Evolutionary conservation across 2,113 vertebrate species (phyloP).

Genomic region (Seriola quinqueradiata): DNA sequence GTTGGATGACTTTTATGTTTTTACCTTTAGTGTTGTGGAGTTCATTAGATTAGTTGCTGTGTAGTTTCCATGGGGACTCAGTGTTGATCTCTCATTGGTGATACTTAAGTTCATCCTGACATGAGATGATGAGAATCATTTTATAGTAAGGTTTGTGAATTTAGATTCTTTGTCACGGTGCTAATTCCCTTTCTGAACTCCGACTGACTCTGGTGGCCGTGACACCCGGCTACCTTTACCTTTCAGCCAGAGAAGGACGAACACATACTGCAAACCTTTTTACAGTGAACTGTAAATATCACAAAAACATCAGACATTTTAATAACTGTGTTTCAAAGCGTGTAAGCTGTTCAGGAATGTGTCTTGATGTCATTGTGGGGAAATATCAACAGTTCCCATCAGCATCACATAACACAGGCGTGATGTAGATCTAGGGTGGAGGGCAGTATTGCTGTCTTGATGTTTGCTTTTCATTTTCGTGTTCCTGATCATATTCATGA

Average conservation of each 20-base stretch:
- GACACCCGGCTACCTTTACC: background rate
- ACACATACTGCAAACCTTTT: too few species aligned
- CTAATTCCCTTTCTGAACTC: too few species aligned
- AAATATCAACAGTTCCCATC: background rate
- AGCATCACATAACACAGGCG: background rate
- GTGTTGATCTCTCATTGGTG: too few species aligned
- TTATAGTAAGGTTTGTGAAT: background rate
- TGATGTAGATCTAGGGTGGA: background rate
- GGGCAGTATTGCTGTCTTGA: background rate
- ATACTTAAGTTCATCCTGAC: too few species aligned
- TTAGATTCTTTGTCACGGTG: background rate
- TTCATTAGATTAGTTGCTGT: too few species aligned
- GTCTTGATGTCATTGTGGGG: background rate
- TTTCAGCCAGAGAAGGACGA: background rate
- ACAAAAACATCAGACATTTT: background rate
- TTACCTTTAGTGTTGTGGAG: too few species aligned
- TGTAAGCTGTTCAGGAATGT: background rate
- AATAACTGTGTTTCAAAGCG: background rate
- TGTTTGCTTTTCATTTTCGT: slow-evolving; percentile 34
- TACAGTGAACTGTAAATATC: too few species aligned
- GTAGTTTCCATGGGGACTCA: too few species aligned
- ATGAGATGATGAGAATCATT: too few species aligned
- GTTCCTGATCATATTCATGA: slow-evolving; percentile 30
- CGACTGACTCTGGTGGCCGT: too few species aligned
- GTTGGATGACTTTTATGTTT: too few species aligned